Evolutionary conservation across 2,797 vertebrate genomes (phyloP).

Genomic region (Catamblyrhynchus diadema): DNA sequence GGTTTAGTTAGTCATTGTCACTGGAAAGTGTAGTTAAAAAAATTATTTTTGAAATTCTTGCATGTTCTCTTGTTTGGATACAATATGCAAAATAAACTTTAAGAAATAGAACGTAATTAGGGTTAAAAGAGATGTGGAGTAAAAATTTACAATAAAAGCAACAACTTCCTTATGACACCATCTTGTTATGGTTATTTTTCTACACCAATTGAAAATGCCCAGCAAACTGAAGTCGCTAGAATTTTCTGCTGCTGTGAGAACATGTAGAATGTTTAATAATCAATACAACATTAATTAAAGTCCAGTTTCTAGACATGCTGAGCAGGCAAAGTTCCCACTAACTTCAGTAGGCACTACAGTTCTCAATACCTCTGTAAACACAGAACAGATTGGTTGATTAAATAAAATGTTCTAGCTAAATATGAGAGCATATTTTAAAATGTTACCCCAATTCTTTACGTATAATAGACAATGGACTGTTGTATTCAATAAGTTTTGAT

Average conservation of each 20-base stretch:
- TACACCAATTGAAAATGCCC: background rate
- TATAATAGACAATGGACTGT: background rate
- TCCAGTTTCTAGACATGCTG: background rate
- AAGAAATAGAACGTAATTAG: background rate
- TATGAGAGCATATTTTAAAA: background rate
- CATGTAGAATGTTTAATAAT: background rate
- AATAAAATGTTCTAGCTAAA: background rate
- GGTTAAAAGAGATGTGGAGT: background rate
- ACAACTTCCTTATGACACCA: background rate
- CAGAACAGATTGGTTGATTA: background rate
- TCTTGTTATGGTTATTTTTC: background rate
- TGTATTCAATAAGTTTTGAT: background rate
- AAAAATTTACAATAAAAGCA: background rate
- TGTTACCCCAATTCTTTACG: background rate
- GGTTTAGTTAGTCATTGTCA: background rate
- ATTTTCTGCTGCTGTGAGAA: background rate
- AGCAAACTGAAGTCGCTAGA: background rate
- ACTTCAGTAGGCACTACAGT: background rate
- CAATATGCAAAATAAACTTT: background rate
- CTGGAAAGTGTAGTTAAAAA: background rate
- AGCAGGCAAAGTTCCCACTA: background rate
- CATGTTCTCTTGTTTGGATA: background rate
- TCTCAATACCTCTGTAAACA: background rate
- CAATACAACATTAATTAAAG: constrained; percentile 7
- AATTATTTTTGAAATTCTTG: background rate